Conservation (phyloP, 2,888 invertebrate species). For the Linnaemya vulpina region DNA sequence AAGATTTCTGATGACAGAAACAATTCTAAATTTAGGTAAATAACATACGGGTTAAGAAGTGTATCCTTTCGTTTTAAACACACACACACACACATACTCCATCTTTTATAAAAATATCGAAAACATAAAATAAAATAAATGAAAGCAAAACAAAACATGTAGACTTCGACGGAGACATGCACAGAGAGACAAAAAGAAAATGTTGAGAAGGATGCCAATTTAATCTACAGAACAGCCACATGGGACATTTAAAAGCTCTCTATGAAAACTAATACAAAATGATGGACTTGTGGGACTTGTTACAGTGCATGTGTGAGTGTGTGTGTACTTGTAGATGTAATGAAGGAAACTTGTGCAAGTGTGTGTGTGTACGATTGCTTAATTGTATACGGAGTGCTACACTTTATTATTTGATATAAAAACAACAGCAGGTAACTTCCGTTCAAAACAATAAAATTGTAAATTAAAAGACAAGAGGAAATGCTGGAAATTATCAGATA, state of each 20-base stretch:
- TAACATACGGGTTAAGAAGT: slow-evolving; percentile 53
- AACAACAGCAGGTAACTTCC: slow-evolving; percentile 71
- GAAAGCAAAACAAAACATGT: slow-evolving; percentile 53
- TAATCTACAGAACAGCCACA: slow-evolving; percentile 81
- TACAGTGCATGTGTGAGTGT: not conserved
- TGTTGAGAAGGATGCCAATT: slow-evolving; percentile 79
- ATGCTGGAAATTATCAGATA: slow-evolving; percentile 25
- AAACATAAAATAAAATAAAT: slow-evolving; percentile 46
- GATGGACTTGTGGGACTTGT: slow-evolving; percentile 59
- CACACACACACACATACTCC: not conserved
- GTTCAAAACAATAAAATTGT: slow-evolving; percentile 55
- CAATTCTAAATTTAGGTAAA: slow-evolving; percentile 61
- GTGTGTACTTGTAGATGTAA: not conserved
- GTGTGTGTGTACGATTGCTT: not conserved
- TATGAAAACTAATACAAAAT: slow-evolving; percentile 62
- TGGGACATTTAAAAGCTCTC: slow-evolving; percentile 77
- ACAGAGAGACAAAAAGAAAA: slow-evolving; percentile 70
- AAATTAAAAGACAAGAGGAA: slow-evolving; percentile 60
- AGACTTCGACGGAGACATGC: not conserved
- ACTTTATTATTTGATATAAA: slow-evolving; percentile 62
- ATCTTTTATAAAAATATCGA: slow-evolving; percentile 43
- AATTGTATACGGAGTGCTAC: slow-evolving; percentile 15
- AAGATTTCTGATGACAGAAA: slow-evolving; percentile 52
- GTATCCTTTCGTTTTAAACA: slow-evolving; percentile 36
- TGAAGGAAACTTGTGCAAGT: not conserved